Percentiles rank a stretch among this genome's conserved stretches.
phyloP scores from a whole-genome alignment of 2,797 vertebrate genomes.

The Calcarius lapponicus region DNA sequence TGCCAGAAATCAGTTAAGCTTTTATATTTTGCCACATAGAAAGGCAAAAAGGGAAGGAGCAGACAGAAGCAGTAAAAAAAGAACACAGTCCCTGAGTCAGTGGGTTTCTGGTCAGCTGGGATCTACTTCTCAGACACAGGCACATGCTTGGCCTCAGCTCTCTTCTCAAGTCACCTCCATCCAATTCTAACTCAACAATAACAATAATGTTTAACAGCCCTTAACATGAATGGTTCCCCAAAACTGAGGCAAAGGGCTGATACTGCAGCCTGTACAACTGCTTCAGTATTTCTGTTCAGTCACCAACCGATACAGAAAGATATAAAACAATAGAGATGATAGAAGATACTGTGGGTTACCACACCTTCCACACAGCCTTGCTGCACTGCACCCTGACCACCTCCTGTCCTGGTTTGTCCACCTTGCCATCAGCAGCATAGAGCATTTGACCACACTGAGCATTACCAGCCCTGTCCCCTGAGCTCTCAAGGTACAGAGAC shows the following conservation, averaged over 20 bases:
- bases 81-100: not conserved
- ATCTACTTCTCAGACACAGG: not conserved
- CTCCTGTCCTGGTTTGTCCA: not conserved
- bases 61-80: not conserved
- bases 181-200: not conserved
- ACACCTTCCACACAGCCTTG: not conserved
- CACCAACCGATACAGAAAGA: not conserved
- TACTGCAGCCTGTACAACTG: not conserved
- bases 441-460: not conserved
- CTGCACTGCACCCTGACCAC: not conserved
- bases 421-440: not conserved
- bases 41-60: not conserved
- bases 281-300: not conserved
- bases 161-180: not conserved
- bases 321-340: not conserved
- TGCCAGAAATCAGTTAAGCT: not conserved
- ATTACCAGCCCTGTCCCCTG: not conserved
- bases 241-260: not conserved
- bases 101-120: not conserved
- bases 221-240: not conserved
- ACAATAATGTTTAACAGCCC: not conserved
- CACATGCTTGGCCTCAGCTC: not conserved
- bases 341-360: not conserved
- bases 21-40: not conserved
- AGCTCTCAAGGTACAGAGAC: not conserved